Conservation (phyloP, 2,888 invertebrate genomes). For the Temnothorax rugatulus region DNA sequence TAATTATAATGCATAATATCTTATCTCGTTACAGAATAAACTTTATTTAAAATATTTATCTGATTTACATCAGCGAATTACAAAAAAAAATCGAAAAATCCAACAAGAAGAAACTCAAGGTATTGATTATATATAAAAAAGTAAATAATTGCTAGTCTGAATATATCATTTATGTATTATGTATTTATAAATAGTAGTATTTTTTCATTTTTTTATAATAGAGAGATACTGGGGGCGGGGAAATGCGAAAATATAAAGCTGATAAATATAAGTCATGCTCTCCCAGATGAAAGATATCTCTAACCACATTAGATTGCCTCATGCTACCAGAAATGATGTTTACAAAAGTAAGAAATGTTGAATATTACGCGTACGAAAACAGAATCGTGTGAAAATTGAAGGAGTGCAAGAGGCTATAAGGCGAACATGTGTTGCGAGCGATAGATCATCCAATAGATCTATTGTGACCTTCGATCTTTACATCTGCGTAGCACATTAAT, state of each 20-base stretch:
- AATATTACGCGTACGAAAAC: neutral
- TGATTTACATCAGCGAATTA: neutral
- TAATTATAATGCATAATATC: neutral
- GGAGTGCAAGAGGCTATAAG: conserved; percentile 34
- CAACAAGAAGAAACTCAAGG: neutral
- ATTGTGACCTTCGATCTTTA: conserved; percentile 72
- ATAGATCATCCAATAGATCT: conserved; percentile 69
- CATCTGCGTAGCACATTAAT: conserved; percentile 78
- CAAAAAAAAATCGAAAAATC: neutral
- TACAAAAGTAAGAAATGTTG: neutral
- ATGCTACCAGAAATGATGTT: neutral
- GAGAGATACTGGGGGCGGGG: neutral
- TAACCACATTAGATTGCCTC: neutral
- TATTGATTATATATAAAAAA: neutral
- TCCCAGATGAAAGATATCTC: conserved; percentile 51
- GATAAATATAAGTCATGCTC: conserved; percentile 10
- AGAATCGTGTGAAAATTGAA: conserved; percentile 12
- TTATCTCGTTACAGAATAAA: neutral
- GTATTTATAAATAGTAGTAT: neutral
- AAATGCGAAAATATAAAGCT: conserved; percentile 50
- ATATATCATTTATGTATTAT: neutral
- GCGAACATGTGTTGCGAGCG: conserved; percentile 61
- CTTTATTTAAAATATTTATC: neutral
- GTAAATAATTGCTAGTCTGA: neutral
- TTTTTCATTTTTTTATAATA: neutral